These are phyloP conservation scores for Oenanthe oenanthe DNA, from an alignment of 2,113 vertebrate species.

Conservation along the genomic window DNA sequence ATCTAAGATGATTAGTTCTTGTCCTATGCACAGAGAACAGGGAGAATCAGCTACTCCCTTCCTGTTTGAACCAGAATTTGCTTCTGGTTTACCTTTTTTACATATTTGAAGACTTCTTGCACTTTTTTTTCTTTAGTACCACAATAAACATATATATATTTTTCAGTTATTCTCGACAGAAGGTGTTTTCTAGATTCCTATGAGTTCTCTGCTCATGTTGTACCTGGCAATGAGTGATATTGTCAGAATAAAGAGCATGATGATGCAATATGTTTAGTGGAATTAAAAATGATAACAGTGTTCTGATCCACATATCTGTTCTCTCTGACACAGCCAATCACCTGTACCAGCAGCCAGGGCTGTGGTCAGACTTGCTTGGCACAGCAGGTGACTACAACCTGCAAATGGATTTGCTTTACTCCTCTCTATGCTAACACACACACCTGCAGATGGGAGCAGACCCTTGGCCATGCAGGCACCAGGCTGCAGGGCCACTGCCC, in stretches of 20 bases:
- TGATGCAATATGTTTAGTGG: not conserved
- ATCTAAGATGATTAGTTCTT: slow-evolving; percentile 31
- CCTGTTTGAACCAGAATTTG: slow-evolving; percentile 4
- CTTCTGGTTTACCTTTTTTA: not conserved
- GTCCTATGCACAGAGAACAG: not conserved
- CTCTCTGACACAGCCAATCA: not conserved
- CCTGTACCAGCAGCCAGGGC: not conserved
- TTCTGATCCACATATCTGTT: not conserved
- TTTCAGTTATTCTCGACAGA: not conserved
- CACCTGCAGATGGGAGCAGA: not conserved
- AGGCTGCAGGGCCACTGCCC: not conserved
- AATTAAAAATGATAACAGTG: not conserved
- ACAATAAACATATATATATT: not conserved
- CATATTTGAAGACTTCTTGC: not conserved
- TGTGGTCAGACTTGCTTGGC: not conserved
- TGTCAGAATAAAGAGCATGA: not conserved
- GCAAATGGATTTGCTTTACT: not conserved
- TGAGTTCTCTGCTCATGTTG: not conserved
- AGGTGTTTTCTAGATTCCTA: not conserved
- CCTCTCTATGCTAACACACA: not conserved
- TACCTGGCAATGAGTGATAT: not conserved
- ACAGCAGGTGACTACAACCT: not conserved
- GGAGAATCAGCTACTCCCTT: not conserved
- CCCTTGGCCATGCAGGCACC: not conserved
- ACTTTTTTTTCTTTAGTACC: not conserved